A percentile compares a stretch with the other conserved stretches of the same genome.
Evolutionary conservation across 2,113 vertebrate species (phyloP).

Genomic region (Notothenia coriiceps): DNA sequence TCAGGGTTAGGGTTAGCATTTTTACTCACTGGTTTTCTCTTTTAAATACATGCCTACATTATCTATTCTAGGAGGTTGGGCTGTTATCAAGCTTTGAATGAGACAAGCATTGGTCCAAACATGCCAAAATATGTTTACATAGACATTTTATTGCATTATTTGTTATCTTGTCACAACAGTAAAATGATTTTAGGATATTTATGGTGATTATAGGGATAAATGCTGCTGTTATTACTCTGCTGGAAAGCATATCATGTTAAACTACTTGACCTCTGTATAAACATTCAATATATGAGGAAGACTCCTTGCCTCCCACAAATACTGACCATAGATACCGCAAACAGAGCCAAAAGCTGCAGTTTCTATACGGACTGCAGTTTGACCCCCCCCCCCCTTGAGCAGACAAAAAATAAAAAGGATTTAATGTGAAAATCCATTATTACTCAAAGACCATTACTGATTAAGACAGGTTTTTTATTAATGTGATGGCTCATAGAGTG

Average conservation of each 20-base stretch:
- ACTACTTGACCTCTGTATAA: slow-evolving; percentile 39
- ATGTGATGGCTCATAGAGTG: too few relatives aligned
- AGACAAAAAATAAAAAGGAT: slow-evolving; percentile 31
- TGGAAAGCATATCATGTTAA: slow-evolving; percentile 15
- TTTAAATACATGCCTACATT: slow-evolving; percentile 1
- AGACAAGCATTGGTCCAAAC: slow-evolving; percentile 6
- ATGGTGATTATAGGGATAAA: not conserved
- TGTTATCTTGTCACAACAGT: not conserved
- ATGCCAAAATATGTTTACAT: not conserved
- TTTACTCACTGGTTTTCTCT: slow-evolving; percentile 14
- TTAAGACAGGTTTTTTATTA: slow-evolving; percentile 4
- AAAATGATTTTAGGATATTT: not conserved
- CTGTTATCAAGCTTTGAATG: not conserved
- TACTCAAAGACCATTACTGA: slow-evolving; percentile 18
- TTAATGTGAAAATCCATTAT: slow-evolving; percentile 50
- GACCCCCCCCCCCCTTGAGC: not conserved
- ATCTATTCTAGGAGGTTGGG: not conserved
- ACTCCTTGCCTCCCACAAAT: slow-evolving; percentile 18
- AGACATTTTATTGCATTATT: not conserved
- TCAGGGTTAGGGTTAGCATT: not conserved
- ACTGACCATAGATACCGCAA: not conserved
- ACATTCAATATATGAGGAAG: not conserved
- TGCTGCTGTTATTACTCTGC: slow-evolving; percentile 5
- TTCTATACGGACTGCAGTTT: slow-evolving; percentile 14
- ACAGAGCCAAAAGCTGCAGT: not conserved